Evolutionary conservation across 2,113 vertebrate species (phyloP).

Genomic region (Spea bombifrons): DNA sequence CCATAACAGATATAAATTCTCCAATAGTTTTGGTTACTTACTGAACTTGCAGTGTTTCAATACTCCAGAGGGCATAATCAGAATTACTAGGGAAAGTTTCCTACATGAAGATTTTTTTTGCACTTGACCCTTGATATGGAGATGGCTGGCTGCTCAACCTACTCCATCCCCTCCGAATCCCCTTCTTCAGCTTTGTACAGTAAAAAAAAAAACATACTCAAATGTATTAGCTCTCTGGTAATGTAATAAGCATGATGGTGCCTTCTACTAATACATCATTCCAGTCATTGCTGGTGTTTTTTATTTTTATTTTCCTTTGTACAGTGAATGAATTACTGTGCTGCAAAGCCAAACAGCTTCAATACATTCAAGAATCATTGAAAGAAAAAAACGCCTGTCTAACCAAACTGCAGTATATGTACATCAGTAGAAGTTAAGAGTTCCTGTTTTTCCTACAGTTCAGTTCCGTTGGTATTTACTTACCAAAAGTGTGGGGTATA

Average conservation of each 20-base stretch:
- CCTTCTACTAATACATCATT: slow-evolving; percentile 91
- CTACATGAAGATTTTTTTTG: slow-evolving; percentile 54
- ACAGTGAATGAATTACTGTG: slow-evolving; percentile 72
- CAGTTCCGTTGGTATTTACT: slow-evolving; percentile 43
- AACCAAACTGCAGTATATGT: slow-evolving; percentile 82
- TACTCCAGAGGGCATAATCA: slow-evolving; percentile 68
- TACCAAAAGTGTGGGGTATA: slow-evolving; percentile 24
- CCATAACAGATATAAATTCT: slow-evolving; percentile 73
- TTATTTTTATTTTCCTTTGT: slow-evolving; percentile 53
- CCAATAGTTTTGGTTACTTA: slow-evolving; percentile 67
- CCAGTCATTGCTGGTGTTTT: slow-evolving; percentile 81
- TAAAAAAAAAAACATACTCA: slow-evolving; percentile 74
- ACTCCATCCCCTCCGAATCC: slow-evolving; percentile 56
- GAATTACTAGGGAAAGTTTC: slow-evolving; percentile 55
- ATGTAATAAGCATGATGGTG: slow-evolving; percentile 91
- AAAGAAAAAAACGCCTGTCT: slow-evolving; percentile 58
- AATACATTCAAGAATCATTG: slow-evolving; percentile 67
- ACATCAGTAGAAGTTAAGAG: slow-evolving; percentile 70
- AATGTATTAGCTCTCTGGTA: slow-evolving; percentile 80
- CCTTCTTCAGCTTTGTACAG: slow-evolving; percentile 80
- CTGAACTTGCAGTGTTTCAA: slow-evolving; percentile 70
- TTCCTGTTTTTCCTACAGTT: slow-evolving; percentile 66
- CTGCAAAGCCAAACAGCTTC: slow-evolving; percentile 73
- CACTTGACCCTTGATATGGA: slow-evolving; percentile 71
- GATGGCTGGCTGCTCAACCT: slow-evolving; percentile 69